phyloP scores from a whole-genome alignment of 1,140 invertebrate genomes.

The Acromyrmex heyeri region DNA sequence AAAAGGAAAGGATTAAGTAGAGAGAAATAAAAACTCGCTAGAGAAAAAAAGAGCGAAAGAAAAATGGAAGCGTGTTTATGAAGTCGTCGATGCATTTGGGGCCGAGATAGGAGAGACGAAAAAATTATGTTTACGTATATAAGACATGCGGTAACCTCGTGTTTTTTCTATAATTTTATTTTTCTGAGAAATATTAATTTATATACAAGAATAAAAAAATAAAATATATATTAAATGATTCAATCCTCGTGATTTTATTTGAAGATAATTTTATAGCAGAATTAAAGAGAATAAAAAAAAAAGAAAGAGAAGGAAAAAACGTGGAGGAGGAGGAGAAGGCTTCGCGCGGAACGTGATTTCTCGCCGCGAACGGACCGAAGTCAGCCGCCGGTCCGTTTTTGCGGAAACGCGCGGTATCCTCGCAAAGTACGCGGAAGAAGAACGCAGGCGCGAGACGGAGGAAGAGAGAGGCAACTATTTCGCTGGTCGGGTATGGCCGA shows the following conservation, averaged over 20 bases:
- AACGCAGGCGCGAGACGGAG: slow-evolving; percentile 38
- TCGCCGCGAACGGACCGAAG: neutral
- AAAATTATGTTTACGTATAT: neutral
- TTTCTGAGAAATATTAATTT: neutral
- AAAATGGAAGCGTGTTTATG: slow-evolving; percentile 17
- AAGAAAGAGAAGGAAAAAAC: neutral
- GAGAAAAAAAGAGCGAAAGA: slow-evolving; percentile 6
- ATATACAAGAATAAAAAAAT: no score
- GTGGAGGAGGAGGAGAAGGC: neutral
- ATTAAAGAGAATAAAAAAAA: neutral
- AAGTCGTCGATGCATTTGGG: neutral
- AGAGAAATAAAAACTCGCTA: neutral
- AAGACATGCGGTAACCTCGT: neutral
- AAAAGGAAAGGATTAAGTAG: slow-evolving; percentile 50
- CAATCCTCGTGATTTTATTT: neutral
- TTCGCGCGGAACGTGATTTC: neutral
- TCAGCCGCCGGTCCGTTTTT: slow-evolving; percentile 19
- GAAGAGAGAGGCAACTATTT: slow-evolving; percentile 6
- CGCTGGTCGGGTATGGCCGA: slow-evolving; percentile 7
- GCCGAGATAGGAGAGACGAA: neutral
- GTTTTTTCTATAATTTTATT: neutral
- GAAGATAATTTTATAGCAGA: neutral
- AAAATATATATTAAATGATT: neutral
- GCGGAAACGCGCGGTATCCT: slow-evolving; percentile 59
- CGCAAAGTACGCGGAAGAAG: slow-evolving; percentile 58